phyloP scores from a whole-genome alignment of 2,113 vertebrate species.

The Myiopsitta monachus region DNA sequence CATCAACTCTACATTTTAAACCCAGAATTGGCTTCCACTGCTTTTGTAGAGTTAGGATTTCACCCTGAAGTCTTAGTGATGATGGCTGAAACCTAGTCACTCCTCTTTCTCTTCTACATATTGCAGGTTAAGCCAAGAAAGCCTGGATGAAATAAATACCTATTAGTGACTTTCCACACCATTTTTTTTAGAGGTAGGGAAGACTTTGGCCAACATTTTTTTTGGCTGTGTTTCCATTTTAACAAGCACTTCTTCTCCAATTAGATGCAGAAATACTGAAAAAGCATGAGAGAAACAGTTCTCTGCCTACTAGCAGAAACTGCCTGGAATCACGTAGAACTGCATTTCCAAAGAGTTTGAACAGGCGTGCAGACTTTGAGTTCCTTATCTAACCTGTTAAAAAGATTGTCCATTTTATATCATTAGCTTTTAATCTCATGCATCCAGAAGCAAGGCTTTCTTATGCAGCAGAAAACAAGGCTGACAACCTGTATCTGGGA shows the following conservation, averaged over 20 bases:
- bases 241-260: neutral
- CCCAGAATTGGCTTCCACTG: neutral
- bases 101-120: neutral
- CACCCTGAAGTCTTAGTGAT: neutral
- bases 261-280: neutral
- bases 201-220: neutral
- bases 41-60: neutral
- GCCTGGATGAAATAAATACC: neutral
- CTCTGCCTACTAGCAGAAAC: neutral
- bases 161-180: neutral
- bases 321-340: neutral
- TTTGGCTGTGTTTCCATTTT: neutral
- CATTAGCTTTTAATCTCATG: neutral
- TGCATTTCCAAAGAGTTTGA: neutral
- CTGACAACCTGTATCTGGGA: neutral
- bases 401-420: neutral
- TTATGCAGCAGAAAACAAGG: neutral
- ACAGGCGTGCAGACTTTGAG: neutral
- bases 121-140: neutral
- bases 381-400: neutral
- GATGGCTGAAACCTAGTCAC: neutral
- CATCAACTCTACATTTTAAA: neutral
- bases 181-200: neutral
- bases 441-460: neutral
- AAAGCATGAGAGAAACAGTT: neutral